Conservation (phyloP, 2,888 invertebrate species). For the Hyppa rectilinea region DNA sequence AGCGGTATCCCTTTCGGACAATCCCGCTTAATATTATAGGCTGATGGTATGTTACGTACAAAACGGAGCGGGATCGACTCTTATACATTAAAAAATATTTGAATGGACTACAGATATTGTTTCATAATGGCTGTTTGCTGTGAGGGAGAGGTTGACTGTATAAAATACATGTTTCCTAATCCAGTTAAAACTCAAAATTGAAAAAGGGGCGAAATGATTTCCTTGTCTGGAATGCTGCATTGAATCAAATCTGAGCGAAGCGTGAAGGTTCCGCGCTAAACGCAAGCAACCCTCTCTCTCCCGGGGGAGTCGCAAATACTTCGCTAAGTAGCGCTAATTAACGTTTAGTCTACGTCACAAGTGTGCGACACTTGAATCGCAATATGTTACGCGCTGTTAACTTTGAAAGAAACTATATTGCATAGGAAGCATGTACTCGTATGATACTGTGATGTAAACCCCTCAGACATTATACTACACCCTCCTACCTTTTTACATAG, state of each 20-base stretch:
- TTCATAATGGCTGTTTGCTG: background rate
- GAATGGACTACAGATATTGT: background rate
- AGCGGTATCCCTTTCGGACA: too few relatives aligned
- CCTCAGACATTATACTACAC: background rate
- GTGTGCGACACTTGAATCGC: constrained; percentile 46
- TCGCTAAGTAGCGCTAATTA: constrained; percentile 57
- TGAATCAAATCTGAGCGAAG: constrained; percentile 25
- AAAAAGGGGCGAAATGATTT: background rate
- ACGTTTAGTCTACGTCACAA: constrained; percentile 56
- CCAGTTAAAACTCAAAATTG: background rate
- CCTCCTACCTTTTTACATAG: too few relatives aligned
- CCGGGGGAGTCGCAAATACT: constrained; percentile 58
- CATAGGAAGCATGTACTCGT: constrained; percentile 16
- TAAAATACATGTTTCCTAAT: background rate
- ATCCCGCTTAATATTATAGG: too few relatives aligned
- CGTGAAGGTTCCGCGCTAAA: constrained; percentile 26
- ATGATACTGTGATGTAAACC: background rate
- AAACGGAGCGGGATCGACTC: background rate
- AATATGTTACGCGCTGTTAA: constrained; percentile 42
- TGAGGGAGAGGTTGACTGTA: background rate
- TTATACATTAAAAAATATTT: background rate
- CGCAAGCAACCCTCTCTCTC: constrained; percentile 31
- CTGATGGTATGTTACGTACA: too few relatives aligned
- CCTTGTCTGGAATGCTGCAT: constrained; percentile 14
- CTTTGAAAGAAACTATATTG: constrained; percentile 47